Evolutionary conservation across 2,797 vertebrate species (phyloP), one percentile per base, ranked within the genome.

Genomic region (Gymnodraco acuticeps): DNA sequence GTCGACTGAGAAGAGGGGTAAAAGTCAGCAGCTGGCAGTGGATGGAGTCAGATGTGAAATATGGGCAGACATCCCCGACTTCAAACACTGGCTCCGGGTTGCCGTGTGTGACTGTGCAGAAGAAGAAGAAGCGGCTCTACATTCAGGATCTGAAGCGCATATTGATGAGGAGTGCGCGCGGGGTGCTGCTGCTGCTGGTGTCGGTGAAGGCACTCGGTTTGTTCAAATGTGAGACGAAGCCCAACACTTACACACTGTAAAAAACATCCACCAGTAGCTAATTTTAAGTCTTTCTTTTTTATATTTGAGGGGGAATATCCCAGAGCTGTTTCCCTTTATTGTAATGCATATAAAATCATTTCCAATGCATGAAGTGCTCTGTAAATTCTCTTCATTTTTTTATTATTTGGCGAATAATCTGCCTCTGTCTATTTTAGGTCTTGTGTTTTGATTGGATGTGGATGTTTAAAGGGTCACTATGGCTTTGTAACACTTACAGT

Each of bases 101-200:
- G 41, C 69, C 60, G 73, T 78, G 54, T 86, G 53, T 76, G 69
- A 61, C 70, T 78, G 77, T 45, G 81, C 64, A 23, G 33, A 38
- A 38, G 33, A 38, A 52, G 77, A 54, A 43, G 55, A 54, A 19
- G 67, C 80, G 64, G 64, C 64, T 84, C n/a, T 48, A 80, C 81
- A 73, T 54, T 81, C 70, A 84, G 87, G 54, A 77, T 79, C 83
- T 51, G 77, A 50, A 89, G 88, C 90, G 91, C 90, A 89, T 90
- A 88, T 89, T 89, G 92, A 92, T 85, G 91, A 90, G 87, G 76
- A 75, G 73, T 70, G 70, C 19, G 69, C 8, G 1, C 54, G 17
- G 74, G 70, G 83, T 74, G 74, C 23, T 64, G 74, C 31, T 64
- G 86, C 67, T 74, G 79, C 19, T 84, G 87, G 69, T 77, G 85